Percentiles rank a stretch among this genome's conserved stretches.
Evolutionary conservation across 2,888 invertebrate species (phyloP).

Genomic region (Marasmarcha lunaedactyla): DNA sequence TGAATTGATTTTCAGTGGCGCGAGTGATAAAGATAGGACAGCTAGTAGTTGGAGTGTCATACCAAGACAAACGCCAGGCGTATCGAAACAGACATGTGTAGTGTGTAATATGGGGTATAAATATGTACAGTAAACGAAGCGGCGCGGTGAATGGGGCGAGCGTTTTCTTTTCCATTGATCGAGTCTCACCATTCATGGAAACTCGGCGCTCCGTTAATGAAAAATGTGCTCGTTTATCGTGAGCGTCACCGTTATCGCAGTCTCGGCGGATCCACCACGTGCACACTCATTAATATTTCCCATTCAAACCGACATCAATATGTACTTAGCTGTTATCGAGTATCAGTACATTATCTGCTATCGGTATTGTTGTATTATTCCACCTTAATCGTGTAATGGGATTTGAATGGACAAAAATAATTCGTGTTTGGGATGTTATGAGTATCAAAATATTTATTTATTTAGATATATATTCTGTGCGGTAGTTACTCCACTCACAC

Average conservation of each 20-base stretch:
- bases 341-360: not conserved
- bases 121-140: not conserved
- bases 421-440: too few relatives aligned
- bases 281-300: constrained; percentile 30
- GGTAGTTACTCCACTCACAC: too few relatives aligned
- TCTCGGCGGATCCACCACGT: constrained; percentile 28
- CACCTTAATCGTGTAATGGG: too few relatives aligned
- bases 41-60: not conserved
- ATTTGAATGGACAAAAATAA: too few relatives aligned
- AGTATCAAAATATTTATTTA: too few relatives aligned
- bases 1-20: not conserved
- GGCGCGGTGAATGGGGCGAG: constrained; percentile 41
- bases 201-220: constrained; percentile 59
- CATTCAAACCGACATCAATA: constrained; percentile 2
- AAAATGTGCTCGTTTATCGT: constrained; percentile 50
- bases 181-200: constrained; percentile 61
- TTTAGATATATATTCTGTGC: too few relatives aligned
- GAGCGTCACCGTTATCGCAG: constrained; percentile 36
- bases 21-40: not conserved
- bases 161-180: constrained; percentile 47
- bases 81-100: not conserved
- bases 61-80: not conserved
- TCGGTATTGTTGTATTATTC: not conserved
- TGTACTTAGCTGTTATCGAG: not conserved
- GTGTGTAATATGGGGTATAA: not conserved